Conservation (phyloP, 2,113 vertebrate species). For the Forbesichthys papilliferus region DNA sequence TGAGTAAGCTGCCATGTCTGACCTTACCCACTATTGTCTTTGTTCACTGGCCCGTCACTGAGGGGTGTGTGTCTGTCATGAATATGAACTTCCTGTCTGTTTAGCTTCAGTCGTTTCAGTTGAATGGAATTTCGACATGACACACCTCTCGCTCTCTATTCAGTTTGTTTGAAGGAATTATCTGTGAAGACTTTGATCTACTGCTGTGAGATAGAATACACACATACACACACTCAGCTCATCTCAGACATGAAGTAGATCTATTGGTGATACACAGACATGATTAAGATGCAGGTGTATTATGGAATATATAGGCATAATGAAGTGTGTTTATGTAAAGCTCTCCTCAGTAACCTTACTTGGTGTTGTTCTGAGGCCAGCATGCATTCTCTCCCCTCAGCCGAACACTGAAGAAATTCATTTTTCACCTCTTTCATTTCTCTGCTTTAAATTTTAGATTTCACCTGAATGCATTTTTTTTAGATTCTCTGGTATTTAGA, state of each 20-base stretch:
- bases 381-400: conserved; percentile 22
- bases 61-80: conserved; percentile 20
- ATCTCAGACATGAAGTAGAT: conserved; percentile 5
- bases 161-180: conserved; percentile 1
- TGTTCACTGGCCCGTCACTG: conserved; percentile 62
- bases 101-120: conserved; percentile 46
- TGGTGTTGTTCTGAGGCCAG: too few relatives aligned
- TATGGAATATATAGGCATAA: too few relatives aligned
- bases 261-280: neutral
- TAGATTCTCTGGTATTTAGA: neutral
- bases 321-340: too few relatives aligned
- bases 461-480: conserved; percentile 27
- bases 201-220: conserved; percentile 8
- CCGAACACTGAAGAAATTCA: conserved; percentile 38
- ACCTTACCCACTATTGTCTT: conserved; percentile 71
- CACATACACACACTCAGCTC: neutral
- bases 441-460: conserved; percentile 28
- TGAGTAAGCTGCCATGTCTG: conserved; percentile 65
- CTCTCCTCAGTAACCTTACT: too few relatives aligned
- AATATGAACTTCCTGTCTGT: conserved; percentile 56
- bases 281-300: too few relatives aligned
- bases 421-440: conserved; percentile 15
- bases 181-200: conserved; percentile 7
- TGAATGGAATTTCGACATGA: conserved; percentile 35
- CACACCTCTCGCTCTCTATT: conserved; percentile 23